These are phyloP conservation scores for Drosophila melanocephala DNA, from an alignment of 2,888 invertebrate genomes.

Conservation along the genomic window DNA sequence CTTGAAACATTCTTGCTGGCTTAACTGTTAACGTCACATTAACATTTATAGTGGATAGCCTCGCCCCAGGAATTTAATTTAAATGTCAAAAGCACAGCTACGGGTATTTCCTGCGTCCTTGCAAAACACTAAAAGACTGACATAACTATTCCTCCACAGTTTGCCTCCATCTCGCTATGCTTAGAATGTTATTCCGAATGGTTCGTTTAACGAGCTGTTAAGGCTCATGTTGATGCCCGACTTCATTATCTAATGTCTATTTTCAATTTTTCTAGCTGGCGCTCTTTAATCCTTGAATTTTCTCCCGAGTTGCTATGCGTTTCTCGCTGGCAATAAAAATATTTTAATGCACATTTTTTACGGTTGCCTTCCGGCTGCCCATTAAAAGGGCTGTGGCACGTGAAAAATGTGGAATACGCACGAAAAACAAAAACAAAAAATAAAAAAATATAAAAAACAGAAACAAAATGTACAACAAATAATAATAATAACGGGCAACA, in stretches of 20 bases:
- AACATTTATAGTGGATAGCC: conserved; percentile 23
- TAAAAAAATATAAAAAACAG: conserved; percentile 36
- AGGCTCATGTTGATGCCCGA: conserved; percentile 45
- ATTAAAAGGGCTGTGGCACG: conserved; percentile 71
- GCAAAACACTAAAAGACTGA: not conserved
- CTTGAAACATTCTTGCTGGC: not conserved
- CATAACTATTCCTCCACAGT: conserved; percentile 13
- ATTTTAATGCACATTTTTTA: conserved; percentile 75
- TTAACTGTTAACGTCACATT: conserved; percentile 24
- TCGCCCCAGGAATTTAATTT: conserved; percentile 13
- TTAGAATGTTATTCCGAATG: conserved; percentile 1
- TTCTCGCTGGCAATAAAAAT: conserved; percentile 70
- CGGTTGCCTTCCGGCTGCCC: conserved; percentile 52
- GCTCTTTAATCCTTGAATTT: conserved; percentile 56
- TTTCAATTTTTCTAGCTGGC: conserved; percentile 63
- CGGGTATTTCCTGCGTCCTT: not conserved
- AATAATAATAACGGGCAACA: conserved; percentile 43
- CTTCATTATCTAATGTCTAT: conserved; percentile 71
- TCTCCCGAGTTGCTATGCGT: conserved; percentile 2
- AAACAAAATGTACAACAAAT: conserved; percentile 1
- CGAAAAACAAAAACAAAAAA: conserved; percentile 8
- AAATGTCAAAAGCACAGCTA: conserved; percentile 28
- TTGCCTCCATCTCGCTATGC: not conserved
- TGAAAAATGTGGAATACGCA: conserved; percentile 41
- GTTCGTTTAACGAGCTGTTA: conserved; percentile 62